Evolutionary conservation across 35 echinoderm and acorn worm species (phyloP).

Genomic region (Stichopus chloronotus): DNA sequence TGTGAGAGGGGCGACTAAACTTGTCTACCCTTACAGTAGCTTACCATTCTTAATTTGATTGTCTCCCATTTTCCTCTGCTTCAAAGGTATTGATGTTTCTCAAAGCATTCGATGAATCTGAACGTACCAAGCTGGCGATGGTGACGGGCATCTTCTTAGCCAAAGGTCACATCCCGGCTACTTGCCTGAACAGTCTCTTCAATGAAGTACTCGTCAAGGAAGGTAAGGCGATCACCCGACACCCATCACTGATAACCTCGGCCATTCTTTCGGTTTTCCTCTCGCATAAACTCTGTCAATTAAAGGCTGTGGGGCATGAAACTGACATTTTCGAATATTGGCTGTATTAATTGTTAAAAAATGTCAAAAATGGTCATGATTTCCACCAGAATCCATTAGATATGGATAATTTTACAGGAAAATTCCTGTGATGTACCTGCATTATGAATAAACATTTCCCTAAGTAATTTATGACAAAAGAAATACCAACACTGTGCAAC

Average conservation of each 20-base stretch:
- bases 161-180: conserved; percentile 68
- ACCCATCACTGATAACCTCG: neutral
- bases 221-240: conserved; percentile 52
- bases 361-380: too few species aligned
- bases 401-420: too few species aligned
- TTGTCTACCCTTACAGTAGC: too few species aligned
- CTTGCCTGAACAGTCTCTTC: conserved; percentile 76
- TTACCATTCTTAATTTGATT: too few species aligned
- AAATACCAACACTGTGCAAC: too few species aligned
- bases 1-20: too few species aligned
- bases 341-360: too few species aligned
- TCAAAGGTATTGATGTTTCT: conserved; percentile 91
- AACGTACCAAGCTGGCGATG: conserved; percentile 90
- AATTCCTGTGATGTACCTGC: too few species aligned
- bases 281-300: neutral
- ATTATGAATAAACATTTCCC: too few species aligned
- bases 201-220: conserved; percentile 93
- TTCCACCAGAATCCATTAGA: too few species aligned
- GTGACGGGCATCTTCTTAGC: conserved; percentile 77
- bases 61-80: neutral
- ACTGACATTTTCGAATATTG: too few species aligned
- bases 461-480: too few species aligned
- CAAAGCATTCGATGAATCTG: conserved; percentile 72
- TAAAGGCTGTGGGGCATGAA: neutral
- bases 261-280: neutral